Percentiles rank a stretch among this genome's conserved stretches.
These are phyloP conservation scores for Drosophila ustulata DNA, from an alignment of 2,888 invertebrate species.

Conservation along the genomic window DNA sequence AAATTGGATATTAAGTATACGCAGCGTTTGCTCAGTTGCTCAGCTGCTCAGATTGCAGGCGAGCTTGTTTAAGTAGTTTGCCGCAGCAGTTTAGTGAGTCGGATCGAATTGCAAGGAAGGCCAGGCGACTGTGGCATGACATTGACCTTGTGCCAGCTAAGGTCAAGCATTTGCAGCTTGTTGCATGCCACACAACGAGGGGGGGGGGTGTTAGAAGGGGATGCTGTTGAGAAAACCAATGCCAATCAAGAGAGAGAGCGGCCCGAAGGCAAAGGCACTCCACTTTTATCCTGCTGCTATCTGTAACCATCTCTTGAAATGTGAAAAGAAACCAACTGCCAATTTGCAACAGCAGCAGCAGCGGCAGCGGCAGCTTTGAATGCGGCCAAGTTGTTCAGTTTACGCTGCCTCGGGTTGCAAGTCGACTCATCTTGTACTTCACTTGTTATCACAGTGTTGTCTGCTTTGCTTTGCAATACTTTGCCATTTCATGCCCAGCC, in stretches of 20 bases:
- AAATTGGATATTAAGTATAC: slow-evolving; percentile 12
- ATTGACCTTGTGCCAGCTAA: slow-evolving; percentile 59
- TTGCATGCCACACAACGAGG: slow-evolving; percentile 51
- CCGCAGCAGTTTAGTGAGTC: neutral
- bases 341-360: slow-evolving; percentile 35
- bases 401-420: slow-evolving; percentile 16
- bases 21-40: neutral
- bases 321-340: slow-evolving; percentile 48
- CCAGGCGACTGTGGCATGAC: slow-evolving; percentile 43
- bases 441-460: neutral
- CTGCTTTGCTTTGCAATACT: neutral
- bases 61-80: slow-evolving; percentile 13
- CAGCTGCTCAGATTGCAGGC: neutral
- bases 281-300: slow-evolving; percentile 11
- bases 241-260: slow-evolving; percentile 19
- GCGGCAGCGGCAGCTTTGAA: slow-evolving; percentile 32
- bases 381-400: slow-evolving; percentile 38
- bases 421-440: neutral
- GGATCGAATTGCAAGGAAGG: slow-evolving; percentile 1
- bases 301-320: slow-evolving; percentile 39
- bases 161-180: slow-evolving; percentile 67
- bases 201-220: neutral
- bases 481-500: slow-evolving; percentile 15
- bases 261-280: slow-evolving; percentile 19
- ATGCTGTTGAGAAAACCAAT: slow-evolving; percentile 6